Evolutionary conservation across 2,797 vertebrate species (phyloP), one percentile per base, ranked within the genome.

Genomic region (Coluber constrictor): DNA sequence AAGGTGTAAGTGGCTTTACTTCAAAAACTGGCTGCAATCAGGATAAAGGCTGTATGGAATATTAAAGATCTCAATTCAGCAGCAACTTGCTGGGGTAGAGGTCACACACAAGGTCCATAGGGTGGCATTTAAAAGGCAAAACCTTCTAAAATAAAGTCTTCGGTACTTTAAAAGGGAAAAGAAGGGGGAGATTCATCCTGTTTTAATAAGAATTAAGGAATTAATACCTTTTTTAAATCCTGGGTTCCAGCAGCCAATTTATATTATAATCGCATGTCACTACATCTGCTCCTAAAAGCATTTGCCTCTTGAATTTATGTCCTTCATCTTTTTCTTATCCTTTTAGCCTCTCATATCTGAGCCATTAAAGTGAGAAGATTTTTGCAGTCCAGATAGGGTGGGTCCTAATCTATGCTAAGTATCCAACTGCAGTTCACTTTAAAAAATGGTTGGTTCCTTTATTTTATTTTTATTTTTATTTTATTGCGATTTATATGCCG

Each of bases 351-450:
- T 83, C 20, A 83, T 47, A 47, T 83, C 20, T 83, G 37, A 43
- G 74, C 74, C 37, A 83, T 83, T 47, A 83, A 83, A 83, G 20
- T 47, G 10, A 25, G 37, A 83, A 25, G 74, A 83, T 43, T 23
- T 74, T 83, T 25, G 74, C 37, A 25, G 37, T 47, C 74, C 37
- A 47, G 74, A 47, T 10, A 83, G 10, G 10, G 3, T 83, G 74
- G 37, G 9, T 83, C 37, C 37, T 83, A 83, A 83, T 47, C 37
- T 25, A 43, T 43, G 74, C 37, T 89, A 47, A 93, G 92, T 93
- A 54, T 90, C 37, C 43, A 37, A 74, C 89, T 89, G 92, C 56
- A 86, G 89, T 87, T 1, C 60, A 51, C 86, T 92, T 90, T 79
- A 43, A 54, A 9, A 43, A 86, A 20, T 3, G 70, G 0, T 89